Percentiles rank a stretch among this genome's conserved stretches.
phyloP scores from a whole-genome alignment of 2,113 vertebrate genomes.

The Eudorcas thomsonii region DNA sequence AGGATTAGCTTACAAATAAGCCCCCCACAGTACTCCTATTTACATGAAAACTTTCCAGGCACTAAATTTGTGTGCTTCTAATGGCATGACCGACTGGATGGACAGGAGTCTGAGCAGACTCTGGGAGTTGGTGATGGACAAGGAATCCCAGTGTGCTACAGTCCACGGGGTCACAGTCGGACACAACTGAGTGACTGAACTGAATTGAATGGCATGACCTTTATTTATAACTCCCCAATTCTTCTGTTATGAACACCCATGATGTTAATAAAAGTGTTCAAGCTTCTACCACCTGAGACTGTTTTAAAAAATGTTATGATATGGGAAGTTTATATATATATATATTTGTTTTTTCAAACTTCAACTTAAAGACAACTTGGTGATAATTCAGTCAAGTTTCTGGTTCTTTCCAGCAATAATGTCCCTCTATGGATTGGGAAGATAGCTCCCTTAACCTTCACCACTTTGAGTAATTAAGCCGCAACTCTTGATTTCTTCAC shows the following conservation, averaged over 20 bases:
- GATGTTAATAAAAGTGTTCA: background rate
- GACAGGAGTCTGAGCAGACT: background rate
- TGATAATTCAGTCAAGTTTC: background rate
- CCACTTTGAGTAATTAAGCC: background rate
- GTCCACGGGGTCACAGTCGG: fast-evolving
- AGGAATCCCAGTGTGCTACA: background rate
- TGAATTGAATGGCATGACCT: background rate
- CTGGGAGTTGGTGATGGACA: background rate
- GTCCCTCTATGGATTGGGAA: background rate
- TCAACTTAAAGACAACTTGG: background rate
- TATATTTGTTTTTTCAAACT: background rate
- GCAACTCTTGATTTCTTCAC: background rate
- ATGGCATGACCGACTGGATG: fast-evolving
- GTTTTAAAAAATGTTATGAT: background rate
- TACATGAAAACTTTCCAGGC: background rate
- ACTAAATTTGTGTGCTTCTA: background rate
- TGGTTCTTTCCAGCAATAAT: background rate
- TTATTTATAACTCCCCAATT: background rate
- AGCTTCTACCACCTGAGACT: background rate
- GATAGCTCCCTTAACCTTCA: background rate
- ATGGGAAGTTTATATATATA: background rate
- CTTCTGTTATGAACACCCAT: background rate
- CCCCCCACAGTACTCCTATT: background rate
- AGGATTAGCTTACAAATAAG: background rate
- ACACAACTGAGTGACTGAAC: background rate